Base-by-base conservation (phyloP, 2,888 invertebrate genomes). In the Lepidocyrtinus sp. region DNA sequence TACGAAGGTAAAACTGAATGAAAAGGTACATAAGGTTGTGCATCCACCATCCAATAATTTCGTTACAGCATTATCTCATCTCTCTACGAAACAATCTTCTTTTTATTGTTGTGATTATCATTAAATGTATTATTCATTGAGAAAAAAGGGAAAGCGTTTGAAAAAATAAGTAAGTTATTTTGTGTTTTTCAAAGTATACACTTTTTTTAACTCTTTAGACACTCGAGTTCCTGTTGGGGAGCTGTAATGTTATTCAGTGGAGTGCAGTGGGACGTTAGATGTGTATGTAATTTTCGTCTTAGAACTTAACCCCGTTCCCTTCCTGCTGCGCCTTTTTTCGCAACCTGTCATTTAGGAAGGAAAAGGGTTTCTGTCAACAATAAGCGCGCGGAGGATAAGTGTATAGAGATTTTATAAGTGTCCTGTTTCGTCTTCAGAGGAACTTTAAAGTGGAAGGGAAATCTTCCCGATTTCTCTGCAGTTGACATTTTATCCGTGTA, bases 101-200 rank as follows among this genome's bases (percentile, higher is more conserved):
- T 36, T 36, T 36, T 36, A 36, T 36, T 36, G 36, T 36, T 36
- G 12, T 36, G 36, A 36, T 36, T 36, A 36, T 36, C 36, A 36
- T 36, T 36, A 36, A 2, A 71, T 71, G 71, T 71, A 36, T 71
- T 71, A 71, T 71, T 71, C 71, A 61, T 69, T 77, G 26, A 36
- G 36, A 36, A 78, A 68, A 74, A 78, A 78, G 78, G 78, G 78
- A 78, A 78, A 78, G 78, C 63, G 73, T 78, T 36, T 36, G 36
- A 5, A 36, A 36, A 36, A 36, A 21, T n/a, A n/a, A 25, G 67
- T 3, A 25, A 73, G 59, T 65, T 67, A 55, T 72, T 36, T 46
- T 19, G 19, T 55, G n/a, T 22, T 22, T 62, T 22, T 62, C 61
- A 59, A 63, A 17, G 65, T 27, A 21, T 2, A 63, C 17, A 1